phyloP scores from a whole-genome alignment of 2,113 vertebrate species.

The Gasterosteus nipponicus region DNA sequence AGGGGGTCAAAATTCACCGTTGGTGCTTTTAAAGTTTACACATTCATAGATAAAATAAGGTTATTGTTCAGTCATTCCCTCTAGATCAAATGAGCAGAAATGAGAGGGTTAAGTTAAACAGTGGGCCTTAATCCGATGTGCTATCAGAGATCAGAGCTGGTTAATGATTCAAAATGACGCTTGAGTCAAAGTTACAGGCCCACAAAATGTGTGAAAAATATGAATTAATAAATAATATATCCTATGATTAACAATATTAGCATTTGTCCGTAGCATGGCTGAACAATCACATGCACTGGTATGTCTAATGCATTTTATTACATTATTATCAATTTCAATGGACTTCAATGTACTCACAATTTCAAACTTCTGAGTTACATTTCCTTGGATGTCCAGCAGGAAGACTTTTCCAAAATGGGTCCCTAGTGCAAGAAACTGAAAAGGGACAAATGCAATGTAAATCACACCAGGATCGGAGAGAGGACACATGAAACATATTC shows the following conservation, averaged over 20 bases:
- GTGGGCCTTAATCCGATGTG: slow-evolving; percentile 6
- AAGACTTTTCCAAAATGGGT: slow-evolving; percentile 98
- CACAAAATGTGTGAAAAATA: neutral
- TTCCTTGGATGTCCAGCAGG: slow-evolving; percentile 96
- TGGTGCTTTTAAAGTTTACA: slow-evolving; percentile 33
- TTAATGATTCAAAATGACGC: neutral
- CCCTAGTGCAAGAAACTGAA: slow-evolving; percentile 95
- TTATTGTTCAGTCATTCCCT: too few relatives aligned
- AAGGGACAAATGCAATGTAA: slow-evolving; percentile 64
- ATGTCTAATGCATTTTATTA: neutral
- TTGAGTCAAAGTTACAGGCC: neutral
- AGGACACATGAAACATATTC: slow-evolving; percentile 48
- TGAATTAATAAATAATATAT: neutral
- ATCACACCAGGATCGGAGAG: slow-evolving; percentile 42
- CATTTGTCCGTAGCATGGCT: neutral
- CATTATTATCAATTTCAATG: neutral
- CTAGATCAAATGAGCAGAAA: neutral
- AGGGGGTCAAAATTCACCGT: neutral
- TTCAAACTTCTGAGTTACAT: slow-evolving; percentile 96
- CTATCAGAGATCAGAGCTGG: slow-evolving; percentile 4
- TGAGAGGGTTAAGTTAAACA: neutral
- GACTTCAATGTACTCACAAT: slow-evolving; percentile 88
- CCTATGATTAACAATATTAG: neutral
- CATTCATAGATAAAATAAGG: neutral
- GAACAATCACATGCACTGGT: neutral